Base-by-base conservation (phyloP, 2,888 invertebrate genomes). In the Carpatolechia fugitivella region DNA sequence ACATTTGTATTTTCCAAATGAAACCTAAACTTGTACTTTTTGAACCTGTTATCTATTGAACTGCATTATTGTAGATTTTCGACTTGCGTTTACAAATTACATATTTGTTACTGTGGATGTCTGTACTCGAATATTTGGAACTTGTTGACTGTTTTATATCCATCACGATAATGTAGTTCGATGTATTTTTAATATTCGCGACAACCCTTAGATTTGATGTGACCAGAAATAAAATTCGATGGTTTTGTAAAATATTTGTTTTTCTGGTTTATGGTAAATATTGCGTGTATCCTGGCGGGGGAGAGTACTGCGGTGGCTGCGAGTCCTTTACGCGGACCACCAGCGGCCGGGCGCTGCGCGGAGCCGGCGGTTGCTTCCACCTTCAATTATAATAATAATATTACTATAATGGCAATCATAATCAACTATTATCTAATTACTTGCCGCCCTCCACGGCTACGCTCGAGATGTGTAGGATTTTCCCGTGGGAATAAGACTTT, bases 281-380 rank as follows among this genome's bases (percentile, higher is more conserved):
- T 7, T 80, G 73, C 3, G 76, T 76, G 58, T 89, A 90, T 0
- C 82, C 81, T 0, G 89, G 88, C 0, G 90, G 89, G 0, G 89
- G 88, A 0, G 85, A 82, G 56, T 89, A 88, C 36, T 83, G 80
- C 0, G 87, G 85, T 0, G 84, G 86, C 38, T 76, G 70, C n/a
- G 60, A 38, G 44, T 79, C 67, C 56, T 77, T 83, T 0, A 79
- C 56, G 0, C 76, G 76, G 11, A 89, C 80, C 57, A 76, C 57
- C 10, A 84, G 60, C 0, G 85, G 80, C 1, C 67, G 66, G 5
- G 72, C 63, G 20, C 68, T 68, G 44, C 70, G 70, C 0, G 74
- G 68, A 1, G 64, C 57, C 0, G 88, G 89, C 0, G 87, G 82
- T 31, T 80, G 71, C 52, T 74, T 84, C 86, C 86, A 90, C 90